Conservation (phyloP, 1,140 invertebrate genomes). For the Aphelinus certus region DNA sequence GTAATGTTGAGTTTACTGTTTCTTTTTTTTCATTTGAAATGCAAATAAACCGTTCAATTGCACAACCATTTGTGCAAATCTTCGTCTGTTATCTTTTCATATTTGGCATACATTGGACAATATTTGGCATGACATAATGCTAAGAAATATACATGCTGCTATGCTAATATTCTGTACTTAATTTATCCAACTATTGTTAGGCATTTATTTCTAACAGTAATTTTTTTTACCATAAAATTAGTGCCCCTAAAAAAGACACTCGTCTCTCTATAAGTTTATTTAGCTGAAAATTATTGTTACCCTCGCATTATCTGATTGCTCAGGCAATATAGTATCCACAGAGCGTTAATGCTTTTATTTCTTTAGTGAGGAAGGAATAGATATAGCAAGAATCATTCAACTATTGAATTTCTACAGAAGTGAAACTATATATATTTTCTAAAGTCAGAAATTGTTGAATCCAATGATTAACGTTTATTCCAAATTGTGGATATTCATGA, state of each 20-base stretch:
- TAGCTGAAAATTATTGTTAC: conserved; percentile 21
- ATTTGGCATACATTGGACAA: conserved; percentile 38
- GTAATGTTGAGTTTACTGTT: not conserved
- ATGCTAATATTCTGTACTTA: conserved; percentile 32
- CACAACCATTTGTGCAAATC: not conserved
- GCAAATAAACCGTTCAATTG: conserved; percentile 1
- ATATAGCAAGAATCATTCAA: conserved; percentile 19
- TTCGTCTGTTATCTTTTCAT: conserved; percentile 25
- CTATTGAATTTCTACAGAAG: conserved; percentile 3
- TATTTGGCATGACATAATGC: conserved; percentile 43
- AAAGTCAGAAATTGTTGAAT: no score
- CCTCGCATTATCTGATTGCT: conserved; percentile 19
- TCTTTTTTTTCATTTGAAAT: conserved; percentile 29
- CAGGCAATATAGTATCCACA: conserved; percentile 19
- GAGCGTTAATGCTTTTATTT: conserved; percentile 6
- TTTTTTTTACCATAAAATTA: conserved; percentile 23
- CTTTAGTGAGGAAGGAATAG: conserved; percentile 7
- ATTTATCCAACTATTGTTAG: conserved; percentile 32
- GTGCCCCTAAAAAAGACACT: conserved; percentile 6
- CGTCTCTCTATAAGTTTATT: conserved; percentile 1
- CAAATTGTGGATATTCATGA: no score
- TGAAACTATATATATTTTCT: no score
- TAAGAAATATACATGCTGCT: conserved; percentile 38
- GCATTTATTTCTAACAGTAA: conserved; percentile 29
- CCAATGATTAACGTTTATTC: no score